phyloP scores from a whole-genome alignment of 2,888 invertebrate genomes.

The Torymus auratus region DNA sequence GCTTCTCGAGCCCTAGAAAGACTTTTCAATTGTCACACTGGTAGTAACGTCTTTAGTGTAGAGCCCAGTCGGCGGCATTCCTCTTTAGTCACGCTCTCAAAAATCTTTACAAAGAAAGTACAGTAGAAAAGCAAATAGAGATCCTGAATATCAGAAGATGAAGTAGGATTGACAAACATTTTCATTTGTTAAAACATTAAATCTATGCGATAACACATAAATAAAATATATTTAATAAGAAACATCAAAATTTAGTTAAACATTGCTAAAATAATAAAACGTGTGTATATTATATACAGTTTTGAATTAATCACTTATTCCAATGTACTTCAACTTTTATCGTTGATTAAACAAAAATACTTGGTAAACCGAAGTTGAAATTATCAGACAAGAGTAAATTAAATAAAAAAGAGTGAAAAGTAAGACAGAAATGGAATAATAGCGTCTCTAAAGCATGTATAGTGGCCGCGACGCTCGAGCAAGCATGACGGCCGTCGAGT shows the following conservation, averaged over 20 bases:
- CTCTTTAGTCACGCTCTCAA: slow-evolving; percentile 67
- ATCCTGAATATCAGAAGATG: no score
- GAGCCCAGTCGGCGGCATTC: slow-evolving; percentile 61
- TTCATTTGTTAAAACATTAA: no score
- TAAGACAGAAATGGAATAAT: not conserved
- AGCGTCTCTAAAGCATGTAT: slow-evolving; percentile 18
- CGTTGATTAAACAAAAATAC: not conserved
- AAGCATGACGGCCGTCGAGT: slow-evolving; percentile 21
- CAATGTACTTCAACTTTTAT: no score
- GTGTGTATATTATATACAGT: no score
- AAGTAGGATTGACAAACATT: no score
- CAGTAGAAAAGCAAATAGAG: not conserved
- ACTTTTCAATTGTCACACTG: slow-evolving; percentile 19
- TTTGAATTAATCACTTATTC: no score
- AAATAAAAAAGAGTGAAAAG: not conserved
- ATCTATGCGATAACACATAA: no score
- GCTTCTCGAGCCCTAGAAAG: not conserved
- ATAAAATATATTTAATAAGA: no score
- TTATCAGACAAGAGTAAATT: not conserved
- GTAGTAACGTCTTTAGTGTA: slow-evolving; percentile 19
- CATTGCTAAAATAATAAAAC: no score
- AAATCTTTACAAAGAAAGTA: slow-evolving; percentile 34
- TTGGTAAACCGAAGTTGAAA: not conserved
- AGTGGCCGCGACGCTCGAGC: slow-evolving; percentile 24
- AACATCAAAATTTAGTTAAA: no score